Percentiles rank a stretch among this genome's conserved stretches.
Evolutionary conservation across 2,888 invertebrate species (phyloP).

Genomic region (Lasioglossum malachurum): DNA sequence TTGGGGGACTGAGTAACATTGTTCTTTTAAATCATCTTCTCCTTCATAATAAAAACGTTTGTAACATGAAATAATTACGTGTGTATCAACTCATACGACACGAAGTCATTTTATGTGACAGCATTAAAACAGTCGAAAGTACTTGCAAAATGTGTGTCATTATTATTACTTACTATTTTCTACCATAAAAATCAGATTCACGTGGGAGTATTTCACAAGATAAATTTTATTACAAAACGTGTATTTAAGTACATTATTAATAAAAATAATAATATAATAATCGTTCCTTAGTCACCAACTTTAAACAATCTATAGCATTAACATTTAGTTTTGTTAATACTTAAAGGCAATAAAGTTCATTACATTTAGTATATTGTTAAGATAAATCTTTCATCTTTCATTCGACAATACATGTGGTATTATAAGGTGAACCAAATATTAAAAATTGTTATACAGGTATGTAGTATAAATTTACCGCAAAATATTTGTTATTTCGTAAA

Average conservation of each 20-base stretch:
- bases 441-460: slow-evolving; percentile 28
- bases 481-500: slow-evolving; percentile 30
- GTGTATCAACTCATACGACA: slow-evolving; percentile 14
- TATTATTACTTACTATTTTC: slow-evolving; percentile 24
- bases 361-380: slow-evolving; percentile 34
- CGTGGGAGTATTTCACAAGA: slow-evolving; percentile 42
- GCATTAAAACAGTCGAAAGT: slow-evolving; percentile 28
- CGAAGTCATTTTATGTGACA: slow-evolving; percentile 11
- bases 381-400: slow-evolving; percentile 16
- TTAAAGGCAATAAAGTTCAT: slow-evolving; percentile 38
- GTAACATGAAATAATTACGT: slow-evolving; percentile 28
- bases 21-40: slow-evolving; percentile 23
- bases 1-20: slow-evolving; percentile 38
- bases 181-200: slow-evolving; percentile 45
- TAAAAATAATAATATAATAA: slow-evolving; percentile 52
- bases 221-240: slow-evolving; percentile 59
- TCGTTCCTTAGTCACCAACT: slow-evolving; percentile 40
- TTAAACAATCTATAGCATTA: slow-evolving; percentile 24
- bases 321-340: slow-evolving; percentile 45
- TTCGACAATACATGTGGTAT: slow-evolving; percentile 12
- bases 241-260: slow-evolving; percentile 59
- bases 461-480: slow-evolving; percentile 35
- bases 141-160: slow-evolving; percentile 26
- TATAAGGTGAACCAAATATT: slow-evolving; percentile 28
- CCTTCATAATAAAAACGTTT: neutral